These are phyloP conservation scores for Morelia viridis DNA, from an alignment of 2,797 vertebrate genomes.

Conservation along the genomic window DNA sequence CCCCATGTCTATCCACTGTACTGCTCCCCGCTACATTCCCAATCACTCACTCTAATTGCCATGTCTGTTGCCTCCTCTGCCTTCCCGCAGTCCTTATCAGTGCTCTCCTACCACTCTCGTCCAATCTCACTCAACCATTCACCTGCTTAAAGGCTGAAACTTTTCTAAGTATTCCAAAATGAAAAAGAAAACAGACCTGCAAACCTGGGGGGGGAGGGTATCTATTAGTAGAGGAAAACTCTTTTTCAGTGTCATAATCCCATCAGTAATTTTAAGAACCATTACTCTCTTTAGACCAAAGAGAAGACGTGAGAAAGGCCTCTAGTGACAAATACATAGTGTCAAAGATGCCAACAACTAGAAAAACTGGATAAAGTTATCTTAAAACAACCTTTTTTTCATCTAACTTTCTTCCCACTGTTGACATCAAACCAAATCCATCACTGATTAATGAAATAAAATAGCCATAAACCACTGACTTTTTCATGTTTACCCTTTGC, in stretches of 20 bases:
- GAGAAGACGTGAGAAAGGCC: background rate
- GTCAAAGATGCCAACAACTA: background rate
- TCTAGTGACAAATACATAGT: background rate
- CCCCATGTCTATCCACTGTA: background rate
- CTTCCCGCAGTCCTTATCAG: background rate
- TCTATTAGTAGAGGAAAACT: background rate
- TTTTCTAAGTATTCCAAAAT: background rate
- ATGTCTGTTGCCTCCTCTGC: background rate
- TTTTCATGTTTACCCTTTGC: background rate
- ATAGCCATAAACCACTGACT: background rate
- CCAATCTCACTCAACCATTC: background rate
- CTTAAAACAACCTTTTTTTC: background rate
- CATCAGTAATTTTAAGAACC: background rate
- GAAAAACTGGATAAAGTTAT: constrained; percentile 63
- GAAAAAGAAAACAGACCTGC: background rate
- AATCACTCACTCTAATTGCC: background rate
- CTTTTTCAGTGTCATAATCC: background rate
- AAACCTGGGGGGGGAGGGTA: background rate
- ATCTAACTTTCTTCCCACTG: no score
- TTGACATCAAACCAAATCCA: background rate
- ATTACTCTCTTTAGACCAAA: background rate
- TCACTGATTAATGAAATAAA: background rate
- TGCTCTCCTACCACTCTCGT: background rate
- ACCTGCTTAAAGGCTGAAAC: background rate
- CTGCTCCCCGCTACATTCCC: background rate